Evolutionary conservation across 2,888 invertebrate genomes (phyloP).

Genomic region (Drosophila lutescens): DNA sequence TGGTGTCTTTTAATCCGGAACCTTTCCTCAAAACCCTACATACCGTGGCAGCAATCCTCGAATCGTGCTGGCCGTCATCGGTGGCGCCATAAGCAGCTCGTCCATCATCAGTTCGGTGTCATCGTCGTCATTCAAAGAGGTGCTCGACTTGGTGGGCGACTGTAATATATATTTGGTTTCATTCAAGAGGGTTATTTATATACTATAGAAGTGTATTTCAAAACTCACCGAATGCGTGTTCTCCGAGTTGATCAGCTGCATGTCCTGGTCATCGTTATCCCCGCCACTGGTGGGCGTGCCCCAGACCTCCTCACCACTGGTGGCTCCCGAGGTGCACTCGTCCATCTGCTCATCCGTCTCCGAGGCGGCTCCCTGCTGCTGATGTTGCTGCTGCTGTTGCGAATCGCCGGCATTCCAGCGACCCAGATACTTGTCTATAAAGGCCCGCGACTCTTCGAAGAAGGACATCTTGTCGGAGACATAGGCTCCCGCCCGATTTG

Average conservation of each 20-base stretch:
- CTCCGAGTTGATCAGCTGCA: conserved; percentile 88
- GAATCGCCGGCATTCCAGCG: conserved; percentile 85
- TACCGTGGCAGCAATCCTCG: conserved; percentile 89
- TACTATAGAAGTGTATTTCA: too few species aligned
- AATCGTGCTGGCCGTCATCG: conserved; percentile 89
- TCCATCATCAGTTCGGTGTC: conserved; percentile 93
- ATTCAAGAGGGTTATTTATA: too few species aligned
- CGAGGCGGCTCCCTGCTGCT: conserved; percentile 53
- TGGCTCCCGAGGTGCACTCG: conserved; percentile 92
- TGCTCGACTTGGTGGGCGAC: conserved; percentile 88
- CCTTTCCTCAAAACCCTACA: conserved; percentile 13
- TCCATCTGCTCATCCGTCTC: conserved; percentile 87
- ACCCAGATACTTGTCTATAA: conserved; percentile 85
- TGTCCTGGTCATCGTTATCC: conserved; percentile 92
- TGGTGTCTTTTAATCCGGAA: not conserved
- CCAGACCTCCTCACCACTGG: conserved; percentile 94
- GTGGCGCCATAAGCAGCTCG: conserved; percentile 90
- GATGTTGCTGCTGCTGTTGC: conserved; percentile 55
- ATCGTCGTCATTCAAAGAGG: conserved; percentile 89
- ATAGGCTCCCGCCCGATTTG: conserved; percentile 91
- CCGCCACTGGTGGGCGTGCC: conserved; percentile 95
- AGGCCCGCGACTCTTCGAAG: conserved; percentile 86
- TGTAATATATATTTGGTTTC: conserved; percentile 61
- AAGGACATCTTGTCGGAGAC: conserved; percentile 92
- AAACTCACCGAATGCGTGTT: conserved; percentile 87